phyloP scores from a whole-genome alignment of 35 echinoderm and acorn worm species.

The Ophioderma brevispina region DNA sequence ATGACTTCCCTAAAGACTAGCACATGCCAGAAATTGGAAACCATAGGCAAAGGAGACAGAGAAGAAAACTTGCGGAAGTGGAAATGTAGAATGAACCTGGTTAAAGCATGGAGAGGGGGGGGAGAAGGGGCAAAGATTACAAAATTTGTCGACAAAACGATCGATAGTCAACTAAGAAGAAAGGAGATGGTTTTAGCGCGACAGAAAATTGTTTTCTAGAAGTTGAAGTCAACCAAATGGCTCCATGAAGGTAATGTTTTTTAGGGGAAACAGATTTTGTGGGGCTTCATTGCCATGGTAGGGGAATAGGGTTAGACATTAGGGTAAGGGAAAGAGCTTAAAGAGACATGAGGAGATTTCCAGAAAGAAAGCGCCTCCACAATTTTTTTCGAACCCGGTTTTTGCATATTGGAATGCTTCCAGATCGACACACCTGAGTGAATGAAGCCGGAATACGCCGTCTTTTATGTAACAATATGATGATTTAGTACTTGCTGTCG shows the following conservation, averaged over 20 bases:
- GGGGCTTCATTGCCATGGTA: no score
- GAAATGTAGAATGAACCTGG: not conserved
- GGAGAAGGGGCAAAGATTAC: slow-evolving; percentile 28
- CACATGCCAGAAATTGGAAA: not conserved
- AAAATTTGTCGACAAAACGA: slow-evolving; percentile 11
- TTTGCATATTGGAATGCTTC: no score
- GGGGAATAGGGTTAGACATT: no score
- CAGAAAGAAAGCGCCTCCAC: no score
- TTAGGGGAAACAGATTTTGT: no score
- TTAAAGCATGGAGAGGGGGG: slow-evolving; percentile 27
- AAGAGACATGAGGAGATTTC: no score
- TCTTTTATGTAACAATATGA: no score
- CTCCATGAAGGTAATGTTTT: slow-evolving; percentile 37
- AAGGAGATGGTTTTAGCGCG: slow-evolving; percentile 5
- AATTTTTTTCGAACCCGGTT: no score
- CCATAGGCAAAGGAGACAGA: not conserved
- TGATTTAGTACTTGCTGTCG: no score
- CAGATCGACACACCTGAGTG: no score
- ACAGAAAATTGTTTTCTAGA: slow-evolving; percentile 26
- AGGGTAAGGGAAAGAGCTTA: no score
- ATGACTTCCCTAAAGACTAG: slow-evolving; percentile 10
- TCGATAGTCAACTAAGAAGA: slow-evolving; percentile 19
- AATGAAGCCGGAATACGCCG: no score
- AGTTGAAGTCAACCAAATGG: slow-evolving; percentile 18
- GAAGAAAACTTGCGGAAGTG: not conserved